Percentiles rank a stretch among this genome's conserved stretches.
These are phyloP conservation scores for Drosophila truncata DNA, from an alignment of 1,140 invertebrate genomes.

Conservation along the genomic window DNA sequence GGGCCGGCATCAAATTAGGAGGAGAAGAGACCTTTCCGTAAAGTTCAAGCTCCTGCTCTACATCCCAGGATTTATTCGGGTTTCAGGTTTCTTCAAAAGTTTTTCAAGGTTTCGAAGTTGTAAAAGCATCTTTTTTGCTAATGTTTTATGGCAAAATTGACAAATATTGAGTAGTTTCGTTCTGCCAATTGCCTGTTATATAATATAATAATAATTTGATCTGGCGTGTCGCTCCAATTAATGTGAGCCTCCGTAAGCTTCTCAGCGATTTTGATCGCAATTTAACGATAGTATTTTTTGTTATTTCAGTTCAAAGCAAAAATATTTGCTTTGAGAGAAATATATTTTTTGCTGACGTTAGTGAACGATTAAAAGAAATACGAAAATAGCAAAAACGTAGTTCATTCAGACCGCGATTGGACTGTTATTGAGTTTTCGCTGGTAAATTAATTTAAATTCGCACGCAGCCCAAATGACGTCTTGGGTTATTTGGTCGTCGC, in stretches of 20 bases:
- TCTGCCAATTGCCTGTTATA: conserved; percentile 9
- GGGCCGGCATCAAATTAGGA: conserved; percentile 30
- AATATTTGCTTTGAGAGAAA: conserved; percentile 35
- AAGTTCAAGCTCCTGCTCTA: conserved; percentile 24
- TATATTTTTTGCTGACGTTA: conserved; percentile 32
- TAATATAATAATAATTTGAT: background rate
- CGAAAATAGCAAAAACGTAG: conserved; percentile 31
- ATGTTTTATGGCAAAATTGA: background rate
- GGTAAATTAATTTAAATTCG: conserved; percentile 71
- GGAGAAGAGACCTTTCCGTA: conserved; percentile 15
- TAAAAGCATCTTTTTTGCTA: background rate
- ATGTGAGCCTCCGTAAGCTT: conserved; percentile 47
- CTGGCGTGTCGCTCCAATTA: background rate
- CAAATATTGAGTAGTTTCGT: background rate
- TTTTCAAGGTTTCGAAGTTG: background rate
- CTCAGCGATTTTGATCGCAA: conserved; percentile 24
- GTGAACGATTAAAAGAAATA: conserved; percentile 23
- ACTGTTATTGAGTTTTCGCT: conserved; percentile 43
- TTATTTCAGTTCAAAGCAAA: conserved; percentile 1
- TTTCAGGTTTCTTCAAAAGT: background rate
- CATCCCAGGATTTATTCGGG: background rate
- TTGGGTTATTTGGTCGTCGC: conserved; percentile 35
- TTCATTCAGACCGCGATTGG: conserved; percentile 53
- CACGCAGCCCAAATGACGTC: conserved; percentile 69
- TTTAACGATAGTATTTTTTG: conserved; percentile 4